Evolutionary conservation across 2,797 vertebrate genomes (phyloP).

Genomic region (Megalops cyprinoides): DNA sequence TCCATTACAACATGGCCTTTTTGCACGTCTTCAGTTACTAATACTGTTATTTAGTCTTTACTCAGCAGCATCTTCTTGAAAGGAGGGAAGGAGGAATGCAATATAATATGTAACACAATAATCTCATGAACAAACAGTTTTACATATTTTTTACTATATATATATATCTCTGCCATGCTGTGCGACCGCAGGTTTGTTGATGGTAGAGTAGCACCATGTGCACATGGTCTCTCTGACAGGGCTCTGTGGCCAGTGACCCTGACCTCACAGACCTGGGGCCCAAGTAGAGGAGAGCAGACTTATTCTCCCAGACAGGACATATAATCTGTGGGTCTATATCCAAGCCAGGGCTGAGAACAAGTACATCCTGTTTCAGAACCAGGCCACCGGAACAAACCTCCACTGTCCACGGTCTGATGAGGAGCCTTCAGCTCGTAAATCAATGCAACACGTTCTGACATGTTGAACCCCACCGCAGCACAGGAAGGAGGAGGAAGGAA

Average conservation of each 20-base stretch:
- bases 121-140: no score
- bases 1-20: neutral
- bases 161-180: no score
- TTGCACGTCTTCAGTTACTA: neutral
- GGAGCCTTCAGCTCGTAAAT: neutral
- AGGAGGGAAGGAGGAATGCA: no score
- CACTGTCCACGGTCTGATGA: constrained; percentile 5
- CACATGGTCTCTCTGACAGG: no score
- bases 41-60: neutral
- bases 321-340: neutral
- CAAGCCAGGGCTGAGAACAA: neutral
- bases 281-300: neutral
- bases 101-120: no score
- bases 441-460: constrained; percentile 1
- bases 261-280: neutral
- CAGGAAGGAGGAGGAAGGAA: no score
- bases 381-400: constrained; percentile 15
- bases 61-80: neutral
- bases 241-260: neutral
- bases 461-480: no score
- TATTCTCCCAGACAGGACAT: neutral
- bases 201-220: no score
- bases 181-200: no score
- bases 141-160: no score
- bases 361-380: neutral